Conservation (phyloP, 1,140 invertebrate species). For the Sitobion miscanthi region DNA sequence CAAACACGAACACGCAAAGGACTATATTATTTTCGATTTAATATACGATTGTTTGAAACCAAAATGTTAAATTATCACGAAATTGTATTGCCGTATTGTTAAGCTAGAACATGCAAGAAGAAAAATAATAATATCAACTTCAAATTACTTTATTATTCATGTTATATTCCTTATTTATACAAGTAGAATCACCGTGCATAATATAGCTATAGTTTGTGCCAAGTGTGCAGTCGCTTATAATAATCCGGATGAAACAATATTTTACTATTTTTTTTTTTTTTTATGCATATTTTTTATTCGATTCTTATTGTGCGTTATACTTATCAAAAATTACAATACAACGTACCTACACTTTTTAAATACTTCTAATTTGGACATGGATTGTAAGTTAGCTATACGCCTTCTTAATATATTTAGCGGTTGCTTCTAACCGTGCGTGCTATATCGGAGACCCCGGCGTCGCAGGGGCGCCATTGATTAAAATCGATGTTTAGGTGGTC, state of each 20-base stretch:
- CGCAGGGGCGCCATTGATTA: not conserved
- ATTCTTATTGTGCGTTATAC: not conserved
- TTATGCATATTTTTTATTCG: not conserved
- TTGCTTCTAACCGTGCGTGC: not conserved
- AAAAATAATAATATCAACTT: slow-evolving; percentile 18
- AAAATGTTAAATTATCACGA: slow-evolving; percentile 6
- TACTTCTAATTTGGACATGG: not conserved
- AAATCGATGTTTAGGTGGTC: not conserved
- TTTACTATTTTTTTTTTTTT: not conserved
- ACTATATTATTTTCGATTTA: not conserved
- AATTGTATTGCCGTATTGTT: not conserved
- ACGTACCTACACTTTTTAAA: not conserved
- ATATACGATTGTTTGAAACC: slow-evolving; percentile 4
- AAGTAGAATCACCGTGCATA: not conserved
- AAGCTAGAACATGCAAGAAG: not conserved
- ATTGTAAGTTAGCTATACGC: not conserved
- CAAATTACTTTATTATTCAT: slow-evolving; percentile 5
- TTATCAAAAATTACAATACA: not conserved
- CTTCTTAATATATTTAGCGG: no score
- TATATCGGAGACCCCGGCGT: not conserved
- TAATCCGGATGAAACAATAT: not conserved
- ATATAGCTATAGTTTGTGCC: not conserved
- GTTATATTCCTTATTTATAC: slow-evolving; percentile 6
- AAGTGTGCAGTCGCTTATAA: not conserved
- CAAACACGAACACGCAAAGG: not conserved